A percentile compares a stretch with the other conserved stretches of the same genome.
These are phyloP conservation scores for Mantis religiosa DNA, from an alignment of 2,888 invertebrate species.

Conservation along the genomic window DNA sequence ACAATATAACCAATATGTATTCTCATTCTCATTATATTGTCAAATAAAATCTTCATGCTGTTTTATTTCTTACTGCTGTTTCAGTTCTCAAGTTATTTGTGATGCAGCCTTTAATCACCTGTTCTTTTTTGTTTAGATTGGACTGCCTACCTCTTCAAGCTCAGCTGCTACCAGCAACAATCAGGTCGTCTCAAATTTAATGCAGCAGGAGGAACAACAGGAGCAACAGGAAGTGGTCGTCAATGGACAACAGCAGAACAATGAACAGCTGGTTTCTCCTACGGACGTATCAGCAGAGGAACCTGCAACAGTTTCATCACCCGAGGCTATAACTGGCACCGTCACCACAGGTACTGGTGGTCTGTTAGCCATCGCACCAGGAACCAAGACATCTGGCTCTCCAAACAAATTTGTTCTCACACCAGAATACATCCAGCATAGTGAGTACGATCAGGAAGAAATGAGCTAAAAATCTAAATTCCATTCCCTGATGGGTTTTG, in stretches of 20 bases:
- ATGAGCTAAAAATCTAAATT: not conserved
- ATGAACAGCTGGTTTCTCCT: conserved; percentile 46
- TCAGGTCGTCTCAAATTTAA: not conserved
- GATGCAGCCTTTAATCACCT: too few species aligned
- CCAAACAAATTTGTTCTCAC: conserved; percentile 76
- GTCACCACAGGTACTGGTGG: conserved; percentile 10
- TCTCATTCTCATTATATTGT: too few species aligned
- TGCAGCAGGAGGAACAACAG: conserved; percentile 1
- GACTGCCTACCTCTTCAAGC: not conserved
- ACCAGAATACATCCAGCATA: conserved; percentile 90
- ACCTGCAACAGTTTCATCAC: conserved; percentile 34
- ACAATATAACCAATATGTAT: too few species aligned
- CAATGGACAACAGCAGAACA: conserved; percentile 45
- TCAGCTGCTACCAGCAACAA: not conserved
- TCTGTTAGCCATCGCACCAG: conserved; percentile 6
- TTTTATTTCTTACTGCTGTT: too few species aligned
- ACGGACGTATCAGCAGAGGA: conserved; percentile 37
- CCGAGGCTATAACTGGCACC: conserved; percentile 20
- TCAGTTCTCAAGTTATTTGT: too few species aligned
- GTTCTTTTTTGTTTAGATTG: not conserved
- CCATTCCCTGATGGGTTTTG: not conserved
- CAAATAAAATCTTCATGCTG: too few species aligned
- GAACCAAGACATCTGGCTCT: not conserved
- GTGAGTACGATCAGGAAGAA: conserved; percentile 54
- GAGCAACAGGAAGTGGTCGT: conserved; percentile 20